Percentiles rank a stretch among this genome's conserved stretches.
These are phyloP conservation scores for Gerosis bhagava DNA, from an alignment of 2,888 invertebrate genomes.

Conservation along the genomic window DNA sequence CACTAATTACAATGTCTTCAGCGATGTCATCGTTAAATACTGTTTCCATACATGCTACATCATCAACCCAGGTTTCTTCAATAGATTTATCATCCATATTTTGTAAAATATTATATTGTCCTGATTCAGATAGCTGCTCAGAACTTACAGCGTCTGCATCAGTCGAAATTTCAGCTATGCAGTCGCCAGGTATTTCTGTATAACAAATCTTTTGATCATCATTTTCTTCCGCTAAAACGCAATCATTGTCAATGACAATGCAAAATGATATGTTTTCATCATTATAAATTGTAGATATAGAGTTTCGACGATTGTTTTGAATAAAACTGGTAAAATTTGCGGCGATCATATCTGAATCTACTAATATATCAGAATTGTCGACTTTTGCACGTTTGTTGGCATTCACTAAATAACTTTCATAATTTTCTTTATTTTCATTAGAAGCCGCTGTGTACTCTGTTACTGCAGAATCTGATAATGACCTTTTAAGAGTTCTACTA, in stretches of 20 bases:
- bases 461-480: constrained; percentile 63
- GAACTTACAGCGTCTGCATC: constrained; percentile 8
- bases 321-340: constrained; percentile 53
- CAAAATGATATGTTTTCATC: constrained; percentile 69
- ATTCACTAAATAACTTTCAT: constrained; percentile 20
- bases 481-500: constrained; percentile 54
- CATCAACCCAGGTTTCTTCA: constrained; percentile 68
- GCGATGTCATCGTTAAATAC: constrained; percentile 69
- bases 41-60: constrained; percentile 72
- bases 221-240: constrained; percentile 61
- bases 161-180: constrained; percentile 30
- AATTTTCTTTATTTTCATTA: constrained; percentile 8
- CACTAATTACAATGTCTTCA: constrained; percentile 59
- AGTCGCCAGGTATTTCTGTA: constrained; percentile 52
- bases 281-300: constrained; percentile 60
- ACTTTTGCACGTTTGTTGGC: constrained; percentile 55
- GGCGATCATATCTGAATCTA: constrained; percentile 42
- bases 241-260: constrained; percentile 67
- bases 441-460: constrained; percentile 27
- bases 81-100: constrained; percentile 45
- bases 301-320: constrained; percentile 65
- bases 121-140: constrained; percentile 36
- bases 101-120: constrained; percentile 41
- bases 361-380: constrained; percentile 35
- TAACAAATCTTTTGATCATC: constrained; percentile 57